Evolutionary conservation across 1,140 invertebrate genomes (phyloP), one percentile per base, ranked within the genome.

Genomic region (Rhyacophila brunnea): DNA sequence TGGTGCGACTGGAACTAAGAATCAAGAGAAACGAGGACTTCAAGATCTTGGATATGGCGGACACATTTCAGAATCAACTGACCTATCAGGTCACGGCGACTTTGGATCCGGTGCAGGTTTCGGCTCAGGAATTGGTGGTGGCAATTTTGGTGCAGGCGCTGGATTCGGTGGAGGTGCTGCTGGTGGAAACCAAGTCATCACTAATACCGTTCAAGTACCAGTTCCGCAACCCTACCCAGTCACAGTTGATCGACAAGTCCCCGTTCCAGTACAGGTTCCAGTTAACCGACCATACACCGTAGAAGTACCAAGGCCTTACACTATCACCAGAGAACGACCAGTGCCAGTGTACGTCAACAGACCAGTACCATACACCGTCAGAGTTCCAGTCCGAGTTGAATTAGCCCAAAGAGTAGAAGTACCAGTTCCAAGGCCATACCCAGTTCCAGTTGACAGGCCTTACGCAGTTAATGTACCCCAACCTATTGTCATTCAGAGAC

Each of bases 11-110:
- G 52, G 23, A 38, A 55, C 15, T 40, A 71, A 71, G 34, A 71
- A 73, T 57, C 66, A 73, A 35, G 67, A 68, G 6, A 75, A 74
- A 61, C 67, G 76, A 28, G 74, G 73, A n/a, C 64, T 73, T 13
- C 64, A 69, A 14, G 68, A 67, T 48, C 52, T 71, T 0, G 70
- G 71, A 7, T 70, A 69, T 56, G 70, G 68, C 19, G 66, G 66
- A 13, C 61, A 59, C 59, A 14, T 59, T 42, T 42, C 38, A 7
- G 68, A 28, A 14, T 49, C 23, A 28, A 15, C 23, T 34, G 28
- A 42, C 11, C 44, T 54, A 23, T 44, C 40, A 15, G 40, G 34
- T 11, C 23, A 35, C 17, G 55, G 40, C n/a, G 44, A 35, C n/a
- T 57, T 34, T 47, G 23, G 43, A 13, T 18, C 40, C 14, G 34